Base-by-base conservation (phyloP, 2,888 invertebrate species). In the Clanis bilineata region DNA sequence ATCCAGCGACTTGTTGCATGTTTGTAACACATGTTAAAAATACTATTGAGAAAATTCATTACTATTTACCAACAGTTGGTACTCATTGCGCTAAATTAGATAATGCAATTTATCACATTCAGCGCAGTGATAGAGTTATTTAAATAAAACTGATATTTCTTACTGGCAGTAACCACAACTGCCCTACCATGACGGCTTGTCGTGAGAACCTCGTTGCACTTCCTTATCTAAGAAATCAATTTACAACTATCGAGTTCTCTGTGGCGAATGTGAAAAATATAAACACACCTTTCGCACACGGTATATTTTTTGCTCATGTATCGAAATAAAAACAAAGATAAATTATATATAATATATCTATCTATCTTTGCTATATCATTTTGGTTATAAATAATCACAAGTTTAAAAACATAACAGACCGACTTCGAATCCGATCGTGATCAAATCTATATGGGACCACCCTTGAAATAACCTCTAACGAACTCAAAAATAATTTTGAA, bases 191-290 rank as follows among this genome's bases (percentile, higher is more conserved):
- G 78, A 74, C 72, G 69, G 59, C 58, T 67, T 64, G 62, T 63
- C 72, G 74, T 78, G 77, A 67, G 79, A 79, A 78, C 63, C 51
- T 38, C 61, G 56, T 64, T 67, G 62, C 51, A 68, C 67, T 77
- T 76, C 78, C 74, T 73, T 63, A 65, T 63, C 68, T 68, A 66
- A 73, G 68, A 70, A 73, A 77, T 76, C 71, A 69, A 74, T 77
- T 72, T 57, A 64, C 63, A 60, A 62, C 61, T 67, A 62, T 62
- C 62, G 69, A 63, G 59, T 63, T 67, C 64, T 60, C 70, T 66
- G 57, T 65, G 61, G 56, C 57, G 44, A 65, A 68, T 68, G 44
- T 62, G 64, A 66, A 65, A 64, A 63, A 56, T 60, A 64, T 63
- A 59, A 65, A 58, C 44, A 41, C 28, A 39, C 41, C 22, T 15